Evolutionary conservation across 2,888 invertebrate genomes (phyloP), one percentile per base, ranked within the genome.

Genomic region (Poecilobothrus nobilitatus): DNA sequence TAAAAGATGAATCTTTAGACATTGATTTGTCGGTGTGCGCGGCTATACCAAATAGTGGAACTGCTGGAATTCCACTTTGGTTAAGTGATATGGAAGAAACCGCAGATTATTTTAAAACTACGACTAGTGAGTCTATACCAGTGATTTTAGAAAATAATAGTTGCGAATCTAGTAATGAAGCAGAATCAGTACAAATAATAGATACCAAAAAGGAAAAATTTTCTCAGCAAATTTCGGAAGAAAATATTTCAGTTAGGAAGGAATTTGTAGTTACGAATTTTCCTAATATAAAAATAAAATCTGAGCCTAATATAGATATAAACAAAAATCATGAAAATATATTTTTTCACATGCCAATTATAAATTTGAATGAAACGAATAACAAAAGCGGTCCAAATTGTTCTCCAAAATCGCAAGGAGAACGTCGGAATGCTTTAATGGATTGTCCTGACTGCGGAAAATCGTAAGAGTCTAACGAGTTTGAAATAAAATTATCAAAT

Each of bases 361-460:
- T 2, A 15, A 53, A 53, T 53, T 37, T 37, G 1, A 53, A 18
- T 53, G 53, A 53, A 53, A 18, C n/a, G n/a, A 53, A n/a, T 18
- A 53, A 8, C 53, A 53, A 53, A 53, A 53, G 15, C n/a, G n/a
- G n/a, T n/a, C 15, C 6, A 53, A 53, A 53, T 53, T 15, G 53
- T 53, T 53, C 53, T 53, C 53, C 53, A 4, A 53, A 53, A n/a
- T 53, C 53, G 2, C 53, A 53, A 53, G 79, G 78, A 69, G 74
- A 77, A 1, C 77, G 80, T 8, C 79, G 78, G 70, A 79, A 80
- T 69, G 77, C 78, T n/a, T 79, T 80, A 78, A 79, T 79, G 68
- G 79, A 80, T 70, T 82, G 81, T 69, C 79, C 80, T 0, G 80
- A 81, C 67, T 82, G 81, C 70, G 82, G 82, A 41, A 82, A 82